These are phyloP conservation scores for Drosophila leontia DNA, from an alignment of 1,140 invertebrate species.

Conservation along the genomic window DNA sequence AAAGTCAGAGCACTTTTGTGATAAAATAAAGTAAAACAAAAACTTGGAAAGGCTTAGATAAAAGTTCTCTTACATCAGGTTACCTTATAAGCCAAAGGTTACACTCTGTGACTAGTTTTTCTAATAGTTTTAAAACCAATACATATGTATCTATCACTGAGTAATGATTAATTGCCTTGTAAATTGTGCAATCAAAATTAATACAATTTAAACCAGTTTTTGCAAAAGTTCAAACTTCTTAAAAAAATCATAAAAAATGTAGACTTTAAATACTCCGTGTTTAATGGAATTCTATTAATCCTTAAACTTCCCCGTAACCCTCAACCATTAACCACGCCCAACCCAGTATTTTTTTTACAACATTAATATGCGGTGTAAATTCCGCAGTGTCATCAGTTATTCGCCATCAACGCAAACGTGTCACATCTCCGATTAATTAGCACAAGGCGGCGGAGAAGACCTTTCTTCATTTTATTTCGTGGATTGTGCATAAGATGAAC, in stretches of 20 bases:
- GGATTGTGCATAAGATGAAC: constrained; percentile 76
- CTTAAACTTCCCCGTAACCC: background rate
- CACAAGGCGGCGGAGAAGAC: constrained; percentile 56
- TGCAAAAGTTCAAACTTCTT: background rate
- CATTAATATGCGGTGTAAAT: constrained; percentile 11
- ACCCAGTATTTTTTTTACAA: constrained; percentile 6
- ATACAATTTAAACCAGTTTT: background rate
- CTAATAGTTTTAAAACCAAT: background rate
- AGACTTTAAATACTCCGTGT: too few relatives aligned
- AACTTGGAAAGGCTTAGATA: too few relatives aligned
- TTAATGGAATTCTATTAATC: background rate
- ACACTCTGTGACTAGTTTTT: background rate
- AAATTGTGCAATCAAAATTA: background rate
- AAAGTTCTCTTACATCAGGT: background rate
- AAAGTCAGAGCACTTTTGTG: background rate
- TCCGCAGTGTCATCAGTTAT: constrained; percentile 10
- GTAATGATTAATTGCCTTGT: background rate
- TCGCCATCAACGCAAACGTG: constrained; percentile 37
- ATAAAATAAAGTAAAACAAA: background rate
- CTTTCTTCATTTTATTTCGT: constrained; percentile 43
- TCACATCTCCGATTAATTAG: constrained; percentile 67
- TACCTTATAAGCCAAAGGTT: background rate
- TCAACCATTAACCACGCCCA: background rate
- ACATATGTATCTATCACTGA: background rate
- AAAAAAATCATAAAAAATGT: background rate